Percentiles rank a stretch among this genome's conserved stretches.
Conservation (phyloP, 1,140 invertebrate species). For the Mesaphorura yosii region DNA sequence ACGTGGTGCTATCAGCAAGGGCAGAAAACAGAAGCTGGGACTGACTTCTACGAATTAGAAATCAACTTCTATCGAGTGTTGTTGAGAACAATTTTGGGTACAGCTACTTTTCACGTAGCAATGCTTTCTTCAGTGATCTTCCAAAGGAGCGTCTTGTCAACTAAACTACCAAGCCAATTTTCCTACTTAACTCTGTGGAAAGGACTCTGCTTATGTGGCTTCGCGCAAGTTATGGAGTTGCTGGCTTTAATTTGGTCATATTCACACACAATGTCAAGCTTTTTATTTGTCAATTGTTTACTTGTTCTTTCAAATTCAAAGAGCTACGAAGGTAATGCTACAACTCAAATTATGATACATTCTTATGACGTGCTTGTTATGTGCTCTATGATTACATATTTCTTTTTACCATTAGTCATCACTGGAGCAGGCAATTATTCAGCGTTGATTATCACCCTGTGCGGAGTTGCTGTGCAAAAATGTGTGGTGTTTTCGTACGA, state of each 20-base stretch:
- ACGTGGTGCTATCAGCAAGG: conserved; percentile 29
- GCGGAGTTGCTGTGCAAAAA: no score
- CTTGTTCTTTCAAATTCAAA: conserved; percentile 19
- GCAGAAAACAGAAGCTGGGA: conserved; percentile 4
- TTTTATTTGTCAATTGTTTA: conserved; percentile 15
- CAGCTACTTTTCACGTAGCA: conserved; percentile 11
- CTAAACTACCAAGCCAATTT: conserved; percentile 8
- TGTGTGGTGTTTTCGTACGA: no score
- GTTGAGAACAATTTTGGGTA: conserved; percentile 14
- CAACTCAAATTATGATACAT: no score
- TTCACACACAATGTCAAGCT: conserved; percentile 4
- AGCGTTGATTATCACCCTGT: no score
- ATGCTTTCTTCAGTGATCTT: conserved; percentile 2
- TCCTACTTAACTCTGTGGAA: conserved; percentile 21
- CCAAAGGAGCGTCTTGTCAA: not conserved
- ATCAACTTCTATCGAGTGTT: conserved; percentile 26
- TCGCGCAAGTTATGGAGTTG: conserved; percentile 20
- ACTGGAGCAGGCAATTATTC: no score
- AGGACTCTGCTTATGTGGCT: conserved; percentile 22
- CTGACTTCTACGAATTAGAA: conserved; percentile 27
- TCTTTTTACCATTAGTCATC: no score
- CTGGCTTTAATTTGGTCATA: conserved; percentile 22
- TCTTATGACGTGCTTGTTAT: no score
- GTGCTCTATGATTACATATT: no score
- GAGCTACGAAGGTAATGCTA: conserved; percentile 20